phyloP scores from a whole-genome alignment of 2,888 invertebrate genomes.

The Drosophila paranaensis region DNA sequence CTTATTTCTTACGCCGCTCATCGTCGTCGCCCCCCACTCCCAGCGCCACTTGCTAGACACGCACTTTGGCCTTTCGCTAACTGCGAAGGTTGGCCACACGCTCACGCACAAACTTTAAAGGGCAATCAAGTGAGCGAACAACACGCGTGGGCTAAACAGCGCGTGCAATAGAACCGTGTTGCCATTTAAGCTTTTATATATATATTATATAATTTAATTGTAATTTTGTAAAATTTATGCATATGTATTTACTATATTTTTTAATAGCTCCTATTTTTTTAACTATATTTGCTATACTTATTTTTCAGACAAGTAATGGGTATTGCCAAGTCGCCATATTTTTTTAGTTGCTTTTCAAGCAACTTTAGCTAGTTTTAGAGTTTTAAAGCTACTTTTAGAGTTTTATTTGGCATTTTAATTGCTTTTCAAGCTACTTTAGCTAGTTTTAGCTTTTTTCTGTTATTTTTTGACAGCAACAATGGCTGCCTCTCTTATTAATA shows the following conservation, averaged over 20 bases:
- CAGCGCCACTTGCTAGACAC: slow-evolving; percentile 4
- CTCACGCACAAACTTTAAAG: slow-evolving; percentile 44
- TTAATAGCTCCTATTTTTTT: no score
- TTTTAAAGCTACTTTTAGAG: neutral
- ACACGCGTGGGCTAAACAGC: slow-evolving; percentile 25
- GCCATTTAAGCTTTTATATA: neutral
- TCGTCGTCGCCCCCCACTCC: neutral
- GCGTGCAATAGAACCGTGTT: neutral
- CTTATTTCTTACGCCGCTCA: neutral
- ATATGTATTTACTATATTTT: no score
- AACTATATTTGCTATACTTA: no score
- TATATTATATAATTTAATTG: neutral
- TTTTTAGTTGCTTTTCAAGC: neutral
- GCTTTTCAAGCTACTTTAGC: neutral
- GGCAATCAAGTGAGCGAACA: slow-evolving; percentile 36
- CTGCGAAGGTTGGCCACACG: slow-evolving; percentile 32
- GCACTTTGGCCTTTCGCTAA: slow-evolving; percentile 36
- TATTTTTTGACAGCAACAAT: slow-evolving; percentile 1
- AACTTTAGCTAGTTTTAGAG: neutral
- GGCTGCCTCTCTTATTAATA: neutral
- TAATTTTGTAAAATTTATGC: neutral
- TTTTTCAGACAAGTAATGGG: neutral
- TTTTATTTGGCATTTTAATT: neutral
- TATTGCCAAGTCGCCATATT: neutral
- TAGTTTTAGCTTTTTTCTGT: neutral